phyloP scores from a whole-genome alignment of 2,113 vertebrate species.

The Poicephalus meyeri region DNA sequence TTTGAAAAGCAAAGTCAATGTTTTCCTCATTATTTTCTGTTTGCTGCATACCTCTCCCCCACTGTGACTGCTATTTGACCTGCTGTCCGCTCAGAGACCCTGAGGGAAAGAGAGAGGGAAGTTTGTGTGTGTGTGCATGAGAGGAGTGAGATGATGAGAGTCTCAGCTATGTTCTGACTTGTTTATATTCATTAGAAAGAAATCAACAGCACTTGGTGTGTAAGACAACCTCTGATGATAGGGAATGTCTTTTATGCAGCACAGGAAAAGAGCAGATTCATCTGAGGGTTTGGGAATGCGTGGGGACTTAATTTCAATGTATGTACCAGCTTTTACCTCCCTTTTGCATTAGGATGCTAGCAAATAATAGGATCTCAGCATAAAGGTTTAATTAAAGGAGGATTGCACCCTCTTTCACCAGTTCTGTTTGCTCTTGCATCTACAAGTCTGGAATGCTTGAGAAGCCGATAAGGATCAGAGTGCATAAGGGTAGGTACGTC shows the following conservation, averaged over 20 bases:
- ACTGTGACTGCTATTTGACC: slow-evolving; percentile 65
- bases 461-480: background rate
- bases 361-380: background rate
- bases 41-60: slow-evolving; percentile 60
- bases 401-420: background rate
- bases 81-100: slow-evolving; percentile 17
- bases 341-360: background rate
- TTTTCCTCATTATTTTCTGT: slow-evolving; percentile 48
- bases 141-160: background rate
- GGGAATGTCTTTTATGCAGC: background rate
- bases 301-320: background rate
- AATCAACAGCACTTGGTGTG: background rate
- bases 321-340: background rate
- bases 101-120: background rate
- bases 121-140: background rate
- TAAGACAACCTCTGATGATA: background rate
- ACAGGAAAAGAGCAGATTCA: background rate
- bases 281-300: background rate
- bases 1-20: slow-evolving; percentile 43
- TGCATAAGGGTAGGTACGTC: background rate
- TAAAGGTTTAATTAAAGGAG: background rate
- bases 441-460: background rate
- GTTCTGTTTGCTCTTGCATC: background rate
- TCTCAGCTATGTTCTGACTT: background rate
- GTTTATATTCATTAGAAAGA: slow-evolving; percentile 5